Evolutionary conservation across 1,140 invertebrate genomes (phyloP).

Genomic region (Chymomyza costata): DNA sequence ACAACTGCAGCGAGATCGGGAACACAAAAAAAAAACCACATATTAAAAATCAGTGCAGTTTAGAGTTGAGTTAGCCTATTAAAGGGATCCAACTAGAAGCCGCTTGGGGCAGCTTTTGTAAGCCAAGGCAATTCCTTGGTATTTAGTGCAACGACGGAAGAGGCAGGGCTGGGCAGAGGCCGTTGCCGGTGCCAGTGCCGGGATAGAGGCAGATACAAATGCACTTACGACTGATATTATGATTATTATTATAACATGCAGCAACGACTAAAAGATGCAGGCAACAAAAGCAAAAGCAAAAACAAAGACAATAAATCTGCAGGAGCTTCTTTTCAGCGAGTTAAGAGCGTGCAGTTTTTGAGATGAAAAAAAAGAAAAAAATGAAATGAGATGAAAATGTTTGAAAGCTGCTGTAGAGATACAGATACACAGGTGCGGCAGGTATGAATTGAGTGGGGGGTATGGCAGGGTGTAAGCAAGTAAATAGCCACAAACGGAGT

Average conservation of each 20-base stretch:
- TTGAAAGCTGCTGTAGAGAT: constrained; percentile 53
- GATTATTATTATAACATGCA: constrained; percentile 59
- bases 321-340: constrained; percentile 70
- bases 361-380: too few relatives aligned
- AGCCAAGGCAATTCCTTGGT: constrained; percentile 57
- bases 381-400: constrained; percentile 73
- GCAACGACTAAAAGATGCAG: not conserved
- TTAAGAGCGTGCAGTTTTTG: too few relatives aligned
- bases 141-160: constrained; percentile 68
- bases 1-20: constrained; percentile 13
- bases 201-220: constrained; percentile 69
- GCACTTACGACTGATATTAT: constrained; percentile 73
- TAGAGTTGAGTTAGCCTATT: too few relatives aligned
- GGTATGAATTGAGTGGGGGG: too few relatives aligned
- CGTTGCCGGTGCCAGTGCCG: constrained; percentile 17
- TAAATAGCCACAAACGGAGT: too few relatives aligned
- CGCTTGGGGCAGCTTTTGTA: constrained; percentile 39
- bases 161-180: constrained; percentile 3
- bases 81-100: not conserved
- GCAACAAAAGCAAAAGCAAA: constrained; percentile 23
- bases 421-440: not conserved
- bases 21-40: too few relatives aligned
- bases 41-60: constrained; percentile 21
- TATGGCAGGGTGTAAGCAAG: too few relatives aligned
- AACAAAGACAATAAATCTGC: constrained; percentile 70